phyloP scores from a whole-genome alignment of 2,113 vertebrate species.

The Zapornia atra region DNA sequence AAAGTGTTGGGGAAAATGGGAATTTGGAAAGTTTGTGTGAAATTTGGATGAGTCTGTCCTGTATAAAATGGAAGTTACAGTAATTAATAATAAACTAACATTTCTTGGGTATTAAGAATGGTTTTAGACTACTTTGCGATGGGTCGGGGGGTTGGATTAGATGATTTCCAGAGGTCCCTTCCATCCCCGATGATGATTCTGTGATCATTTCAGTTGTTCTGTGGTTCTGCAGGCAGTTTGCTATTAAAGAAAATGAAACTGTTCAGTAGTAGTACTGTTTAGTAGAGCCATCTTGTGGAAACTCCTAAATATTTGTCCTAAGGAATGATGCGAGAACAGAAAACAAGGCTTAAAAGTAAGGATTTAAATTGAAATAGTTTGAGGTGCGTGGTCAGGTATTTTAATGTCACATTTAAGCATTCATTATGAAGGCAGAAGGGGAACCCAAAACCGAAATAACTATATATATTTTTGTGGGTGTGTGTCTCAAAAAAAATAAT shows the following conservation, averaged over 20 bases:
- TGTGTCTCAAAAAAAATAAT: neutral
- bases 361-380: neutral
- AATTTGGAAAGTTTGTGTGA: neutral
- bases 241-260: neutral
- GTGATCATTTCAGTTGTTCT: too few relatives aligned
- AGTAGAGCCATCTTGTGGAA: conserved; percentile 69
- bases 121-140: neutral
- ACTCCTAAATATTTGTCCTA: neutral
- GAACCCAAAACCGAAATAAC: neutral
- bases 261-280: neutral
- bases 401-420: neutral
- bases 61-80: neutral
- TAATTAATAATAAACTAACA: neutral
- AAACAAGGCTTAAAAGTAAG: neutral
- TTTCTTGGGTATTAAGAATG: neutral
- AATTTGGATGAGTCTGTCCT: neutral
- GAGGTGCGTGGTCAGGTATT: neutral
- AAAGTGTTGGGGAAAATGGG: neutral
- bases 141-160: too few relatives aligned
- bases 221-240: neutral
- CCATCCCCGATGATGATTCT: too few relatives aligned
- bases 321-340: neutral
- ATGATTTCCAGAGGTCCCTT: too few relatives aligned
- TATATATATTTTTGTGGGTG: neutral
- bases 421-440: neutral